Conservation (phyloP, 2,113 vertebrate genomes). For the Coreoperca whiteheadi region DNA sequence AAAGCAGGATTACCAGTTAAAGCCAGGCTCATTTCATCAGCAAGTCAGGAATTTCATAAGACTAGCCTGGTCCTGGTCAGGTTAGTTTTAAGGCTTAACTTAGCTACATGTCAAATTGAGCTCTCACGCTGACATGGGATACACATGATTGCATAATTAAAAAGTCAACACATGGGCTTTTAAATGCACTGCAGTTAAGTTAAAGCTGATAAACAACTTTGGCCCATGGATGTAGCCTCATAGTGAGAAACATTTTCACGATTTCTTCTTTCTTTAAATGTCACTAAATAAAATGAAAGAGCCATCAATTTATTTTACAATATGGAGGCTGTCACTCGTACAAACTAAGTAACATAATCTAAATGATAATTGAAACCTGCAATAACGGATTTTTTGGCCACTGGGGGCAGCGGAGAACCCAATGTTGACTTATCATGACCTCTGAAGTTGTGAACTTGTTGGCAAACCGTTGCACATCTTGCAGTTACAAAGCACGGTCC, state of each 20-base stretch:
- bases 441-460: no score
- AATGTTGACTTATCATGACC: no score
- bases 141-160: not conserved
- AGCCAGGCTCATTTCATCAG: not conserved
- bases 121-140: not conserved
- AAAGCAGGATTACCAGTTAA: not conserved
- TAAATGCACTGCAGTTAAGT: not conserved
- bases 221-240: no score
- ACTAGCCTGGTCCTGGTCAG: not conserved
- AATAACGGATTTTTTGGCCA: not conserved
- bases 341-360: not conserved
- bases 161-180: not conserved
- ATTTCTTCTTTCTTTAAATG: no score
- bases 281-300: no score
- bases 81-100: not conserved
- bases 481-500: no score
- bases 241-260: no score
- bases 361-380: not conserved
- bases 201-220: not conserved
- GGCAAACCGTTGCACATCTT: no score
- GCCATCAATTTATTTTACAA: not conserved
- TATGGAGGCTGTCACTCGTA: not conserved
- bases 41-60: not conserved
- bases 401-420: not conserved
- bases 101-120: not conserved